Percentiles rank a stretch among this genome's conserved stretches.
These are phyloP conservation scores for Archilochus colubris DNA, from an alignment of 2,113 vertebrate genomes.

Conservation along the genomic window DNA sequence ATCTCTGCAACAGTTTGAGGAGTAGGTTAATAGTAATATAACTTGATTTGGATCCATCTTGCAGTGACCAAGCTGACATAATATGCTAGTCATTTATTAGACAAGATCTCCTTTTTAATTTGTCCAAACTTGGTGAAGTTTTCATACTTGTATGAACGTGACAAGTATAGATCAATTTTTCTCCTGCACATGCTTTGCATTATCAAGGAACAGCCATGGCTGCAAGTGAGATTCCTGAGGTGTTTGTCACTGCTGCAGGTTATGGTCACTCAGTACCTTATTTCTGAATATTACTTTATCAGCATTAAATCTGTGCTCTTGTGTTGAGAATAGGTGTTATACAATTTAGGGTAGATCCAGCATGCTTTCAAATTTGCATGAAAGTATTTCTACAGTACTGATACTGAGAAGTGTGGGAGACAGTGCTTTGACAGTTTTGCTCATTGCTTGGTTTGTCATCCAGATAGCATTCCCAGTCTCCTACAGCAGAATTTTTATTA, in stretches of 20 bases:
- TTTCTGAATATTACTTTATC: background rate
- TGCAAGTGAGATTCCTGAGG: background rate
- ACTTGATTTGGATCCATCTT: background rate
- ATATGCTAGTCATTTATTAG: background rate
- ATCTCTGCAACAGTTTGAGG: background rate
- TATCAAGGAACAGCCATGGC: background rate
- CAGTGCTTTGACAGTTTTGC: background rate
- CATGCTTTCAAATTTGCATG: background rate
- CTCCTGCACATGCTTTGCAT: background rate
- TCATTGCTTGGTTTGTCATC: background rate
- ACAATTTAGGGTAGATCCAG: background rate
- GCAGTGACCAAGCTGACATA: background rate
- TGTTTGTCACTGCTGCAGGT: background rate
- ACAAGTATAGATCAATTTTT: background rate
- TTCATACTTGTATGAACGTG: background rate
- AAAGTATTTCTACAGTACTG: background rate
- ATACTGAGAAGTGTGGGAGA: background rate
- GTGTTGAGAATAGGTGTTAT: background rate
- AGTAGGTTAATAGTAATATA: background rate
- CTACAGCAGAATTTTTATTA: background rate
- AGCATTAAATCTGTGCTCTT: background rate
- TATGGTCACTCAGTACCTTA: background rate
- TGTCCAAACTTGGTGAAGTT: background rate
- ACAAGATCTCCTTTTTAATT: background rate
- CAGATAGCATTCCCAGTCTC: background rate